These are phyloP conservation scores for Sprattus sprattus DNA, from an alignment of 2,113 vertebrate species.

Conservation along the genomic window DNA sequence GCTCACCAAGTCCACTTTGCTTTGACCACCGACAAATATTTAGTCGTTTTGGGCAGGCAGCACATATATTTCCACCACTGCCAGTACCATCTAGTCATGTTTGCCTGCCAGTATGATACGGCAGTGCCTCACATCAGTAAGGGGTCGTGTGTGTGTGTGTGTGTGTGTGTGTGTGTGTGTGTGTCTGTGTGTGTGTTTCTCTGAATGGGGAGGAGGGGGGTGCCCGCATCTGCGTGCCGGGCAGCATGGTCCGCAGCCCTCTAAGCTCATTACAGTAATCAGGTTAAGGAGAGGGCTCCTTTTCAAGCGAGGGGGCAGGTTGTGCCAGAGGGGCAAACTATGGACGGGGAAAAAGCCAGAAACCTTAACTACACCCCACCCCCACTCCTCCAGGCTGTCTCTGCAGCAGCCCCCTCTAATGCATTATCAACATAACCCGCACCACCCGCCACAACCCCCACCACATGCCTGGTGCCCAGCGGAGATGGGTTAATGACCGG, in stretches of 20 bases:
- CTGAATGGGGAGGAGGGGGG: constrained; percentile 26
- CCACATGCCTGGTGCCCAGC: background rate
- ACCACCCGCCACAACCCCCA: background rate
- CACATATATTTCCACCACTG: background rate
- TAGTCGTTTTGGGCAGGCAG: background rate
- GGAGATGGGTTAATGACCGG: background rate
- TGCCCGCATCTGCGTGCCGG: constrained; percentile 55
- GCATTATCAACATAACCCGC: constrained; percentile 21
- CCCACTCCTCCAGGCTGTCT: background rate
- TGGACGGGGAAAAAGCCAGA: background rate
- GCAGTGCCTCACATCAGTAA: background rate
- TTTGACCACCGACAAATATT: background rate
- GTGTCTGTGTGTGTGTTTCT: background rate
- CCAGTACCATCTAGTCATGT: background rate
- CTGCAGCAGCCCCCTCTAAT: constrained; percentile 53
- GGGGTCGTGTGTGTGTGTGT: background rate
- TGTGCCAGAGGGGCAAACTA: background rate
- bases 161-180: background rate
- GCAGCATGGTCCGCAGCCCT: constrained; percentile 54
- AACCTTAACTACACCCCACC: constrained; percentile 49
- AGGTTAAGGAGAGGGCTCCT: constrained; percentile 65
- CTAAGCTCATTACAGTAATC: constrained; percentile 73
- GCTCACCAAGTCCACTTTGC: background rate
- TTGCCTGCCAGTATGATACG: background rate
- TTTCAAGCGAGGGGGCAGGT: background rate